Base-by-base conservation (phyloP, 2,113 vertebrate genomes). In the Herpailurus yagouaroundi region DNA sequence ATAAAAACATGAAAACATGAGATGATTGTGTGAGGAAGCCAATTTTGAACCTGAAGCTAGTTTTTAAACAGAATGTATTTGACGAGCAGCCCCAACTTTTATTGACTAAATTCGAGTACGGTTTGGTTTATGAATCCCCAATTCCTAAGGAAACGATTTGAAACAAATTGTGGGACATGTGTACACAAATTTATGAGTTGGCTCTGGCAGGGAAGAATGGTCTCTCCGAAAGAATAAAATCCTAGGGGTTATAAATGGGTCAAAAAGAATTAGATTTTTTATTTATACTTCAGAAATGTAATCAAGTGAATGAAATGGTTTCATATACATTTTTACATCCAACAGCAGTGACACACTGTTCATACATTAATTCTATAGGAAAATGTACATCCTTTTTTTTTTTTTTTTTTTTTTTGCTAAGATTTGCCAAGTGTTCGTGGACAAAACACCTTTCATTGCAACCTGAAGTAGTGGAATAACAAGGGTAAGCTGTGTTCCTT, bases 301-400 rank as follows among this genome's bases (percentile, higher is more conserved):
- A 98, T 98, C 98, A 99, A 98, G 98, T 98, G 98, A 99, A 99
- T 99, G 98, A 99, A 99, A 99, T 99, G 98, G 89, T 98, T 99
- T 98, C 98, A 99, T 99, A 99, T 99, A 99, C 99, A 99, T 98
- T 99, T 99, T 99, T 99, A 99, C 99, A 99, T 98, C 99, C 98
- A 99, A 98, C 97, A 99, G 96, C 98, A 99, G 98, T 98, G 98
- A 99, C 98, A 99, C 98, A 98, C 99, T 99, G 98, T 99, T 98
- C 97, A 98, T 98, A 99, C 99, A 99, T 99, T 98, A 98, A 98
- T 97, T 98, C 98, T 98, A 97, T 98, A 98, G 98, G 98, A 99
- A 99, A 99, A 99, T 98, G 98, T 99, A 99, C 98, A 99, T 98
- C 98, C 87, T 98, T 98, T 96, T 85, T 57, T n/a, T 96, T 94